These are phyloP conservation scores for Lypha dubia DNA, from an alignment of 2,888 invertebrate species.

Conservation along the genomic window DNA sequence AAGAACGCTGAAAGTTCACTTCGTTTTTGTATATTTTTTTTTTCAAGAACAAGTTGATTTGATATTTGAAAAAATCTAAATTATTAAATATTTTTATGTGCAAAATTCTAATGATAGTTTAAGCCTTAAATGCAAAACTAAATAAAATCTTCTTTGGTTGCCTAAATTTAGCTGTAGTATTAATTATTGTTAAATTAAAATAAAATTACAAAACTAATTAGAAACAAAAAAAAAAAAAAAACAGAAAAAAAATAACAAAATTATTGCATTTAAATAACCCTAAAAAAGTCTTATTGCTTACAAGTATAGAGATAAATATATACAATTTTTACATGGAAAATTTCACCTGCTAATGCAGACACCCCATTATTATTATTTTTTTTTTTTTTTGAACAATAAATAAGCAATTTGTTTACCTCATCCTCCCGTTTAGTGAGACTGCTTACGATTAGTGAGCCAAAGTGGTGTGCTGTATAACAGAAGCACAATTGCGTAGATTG, in stretches of 20 bases:
- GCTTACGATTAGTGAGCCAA: slow-evolving; percentile 78
- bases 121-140: slow-evolving; percentile 13
- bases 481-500: slow-evolving; percentile 82
- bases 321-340: slow-evolving; percentile 69
- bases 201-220: slow-evolving; percentile 58
- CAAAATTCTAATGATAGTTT: background rate
- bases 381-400: slow-evolving; percentile 10
- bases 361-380: too few relatives aligned
- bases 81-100: background rate
- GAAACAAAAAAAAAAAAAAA: slow-evolving; percentile 17
- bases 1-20: too few relatives aligned
- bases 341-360: slow-evolving; percentile 67
- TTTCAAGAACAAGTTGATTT: slow-evolving; percentile 49
- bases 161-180: slow-evolving; percentile 78
- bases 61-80: slow-evolving; percentile 3
- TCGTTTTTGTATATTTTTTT: too few relatives aligned
- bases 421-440: background rate
- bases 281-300: slow-evolving; percentile 14
- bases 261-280: slow-evolving; percentile 48
- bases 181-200: slow-evolving; percentile 32
- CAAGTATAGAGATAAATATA: slow-evolving; percentile 46
- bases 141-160: slow-evolving; percentile 78
- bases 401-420: slow-evolving; percentile 21
- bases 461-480: slow-evolving; percentile 83
- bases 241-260: too few relatives aligned